Base-by-base conservation (phyloP, 2,113 vertebrate genomes). In the Dolichotis patagonum region DNA sequence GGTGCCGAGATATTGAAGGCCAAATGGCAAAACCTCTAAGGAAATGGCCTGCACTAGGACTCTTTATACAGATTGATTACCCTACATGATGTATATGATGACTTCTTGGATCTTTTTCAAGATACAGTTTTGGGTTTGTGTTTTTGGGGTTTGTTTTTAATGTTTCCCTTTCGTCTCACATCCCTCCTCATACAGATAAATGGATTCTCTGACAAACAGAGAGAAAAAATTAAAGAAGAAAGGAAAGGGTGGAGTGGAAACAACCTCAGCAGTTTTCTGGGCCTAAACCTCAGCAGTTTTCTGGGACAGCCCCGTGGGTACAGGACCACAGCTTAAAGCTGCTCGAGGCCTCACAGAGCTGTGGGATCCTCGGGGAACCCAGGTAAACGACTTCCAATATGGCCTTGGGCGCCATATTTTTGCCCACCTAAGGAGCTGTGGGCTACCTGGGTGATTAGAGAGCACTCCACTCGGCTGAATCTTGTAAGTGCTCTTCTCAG, bases 91-190 rank as follows among this genome's bases (percentile, higher is more conserved):
- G 12, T 9, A 49, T 85, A 73, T 80, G 12, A 62, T 83, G 38
- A n/a, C 12, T 54, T 94, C 62, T 60, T 41, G 28, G 56, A 73
- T n/a, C 78, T 41, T 89, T 80, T 91, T 88, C 67, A 91, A 89
- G 7, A 26, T 3, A 16, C 32, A 28, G 3, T n/a, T 60, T 52
- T 28, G 28, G 43, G 43, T 24, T 13, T 91, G 80, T 94, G 20
- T 52, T 7, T 46, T 65, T 78, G 54, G 54, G 14, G 16, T 95
- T 91, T 60, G 11, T 88, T 88, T n/a, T 0, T 41, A 52, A 52
- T 52, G 49, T 67, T 54, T 35, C 2, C 14, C 35, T 60, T 93
- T 84, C 11, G 90, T 91, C 73, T 95, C 56, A 58, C 8, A 20
- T 7, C 6, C 12, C 16, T 92, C 4, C 32, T 65, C 7, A 69